Conservation (phyloP, 2,113 vertebrate genomes). For the Corvus moneduloides region DNA sequence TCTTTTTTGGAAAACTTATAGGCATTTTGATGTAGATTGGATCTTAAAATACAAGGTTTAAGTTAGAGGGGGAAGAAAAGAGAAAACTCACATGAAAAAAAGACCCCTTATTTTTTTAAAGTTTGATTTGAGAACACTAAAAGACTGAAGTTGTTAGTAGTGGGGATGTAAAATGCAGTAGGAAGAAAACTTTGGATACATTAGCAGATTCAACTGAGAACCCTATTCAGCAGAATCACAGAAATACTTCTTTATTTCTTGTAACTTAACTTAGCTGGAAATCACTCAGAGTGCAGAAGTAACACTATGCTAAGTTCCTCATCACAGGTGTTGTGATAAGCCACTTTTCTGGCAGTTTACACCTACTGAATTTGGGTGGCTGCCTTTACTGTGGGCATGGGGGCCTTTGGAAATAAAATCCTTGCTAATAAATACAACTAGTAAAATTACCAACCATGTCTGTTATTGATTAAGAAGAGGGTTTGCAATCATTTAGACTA, state of each 20-base stretch:
- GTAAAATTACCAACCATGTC: neutral
- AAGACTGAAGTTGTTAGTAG: neutral
- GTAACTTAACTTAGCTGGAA: neutral
- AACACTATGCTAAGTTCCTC: neutral
- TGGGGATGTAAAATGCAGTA: neutral
- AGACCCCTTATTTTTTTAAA: neutral
- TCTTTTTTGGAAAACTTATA: neutral
- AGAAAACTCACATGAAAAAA: neutral
- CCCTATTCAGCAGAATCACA: neutral
- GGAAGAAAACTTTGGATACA: neutral
- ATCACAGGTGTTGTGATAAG: neutral
- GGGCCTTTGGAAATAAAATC: neutral
- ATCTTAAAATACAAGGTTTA: neutral
- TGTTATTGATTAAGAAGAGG: neutral
- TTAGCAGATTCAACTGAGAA: neutral
- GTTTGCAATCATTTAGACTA: neutral
- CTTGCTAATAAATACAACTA: neutral
- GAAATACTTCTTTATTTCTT: neutral
- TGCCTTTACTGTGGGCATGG: neutral
- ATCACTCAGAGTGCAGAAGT: neutral
- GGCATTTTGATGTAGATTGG: neutral
- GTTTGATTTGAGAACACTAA: neutral
- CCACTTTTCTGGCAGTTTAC: neutral
- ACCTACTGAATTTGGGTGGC: neutral
- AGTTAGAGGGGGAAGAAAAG: neutral